phyloP scores from a whole-genome alignment of 2,797 vertebrate species.

The Xiphophorus birchmanni region DNA sequence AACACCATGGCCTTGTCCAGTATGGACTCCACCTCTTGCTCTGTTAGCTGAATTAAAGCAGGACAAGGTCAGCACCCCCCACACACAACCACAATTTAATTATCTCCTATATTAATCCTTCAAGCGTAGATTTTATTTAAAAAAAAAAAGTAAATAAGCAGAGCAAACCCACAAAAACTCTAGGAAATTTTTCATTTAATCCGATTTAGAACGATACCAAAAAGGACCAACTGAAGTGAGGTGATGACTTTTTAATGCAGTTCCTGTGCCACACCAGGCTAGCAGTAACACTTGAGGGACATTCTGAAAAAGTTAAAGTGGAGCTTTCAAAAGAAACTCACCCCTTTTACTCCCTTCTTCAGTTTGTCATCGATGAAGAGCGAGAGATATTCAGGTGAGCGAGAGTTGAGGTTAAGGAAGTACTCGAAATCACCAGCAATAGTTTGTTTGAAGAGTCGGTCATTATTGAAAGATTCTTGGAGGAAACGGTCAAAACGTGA shows the following conservation, averaged over 20 bases:
- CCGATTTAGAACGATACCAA: background rate
- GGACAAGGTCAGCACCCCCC: background rate
- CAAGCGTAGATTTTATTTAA: background rate
- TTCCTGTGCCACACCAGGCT: background rate
- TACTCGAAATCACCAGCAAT: slow-evolving; percentile 99
- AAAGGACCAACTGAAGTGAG: background rate
- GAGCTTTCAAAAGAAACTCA: slow-evolving; percentile 76
- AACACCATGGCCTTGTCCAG: slow-evolving; percentile 99
- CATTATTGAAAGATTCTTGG: slow-evolving; percentile 96
- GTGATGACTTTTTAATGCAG: slow-evolving; percentile 8
- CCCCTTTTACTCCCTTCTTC: slow-evolving; percentile 99
- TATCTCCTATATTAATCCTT: background rate
- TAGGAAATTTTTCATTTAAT: background rate
- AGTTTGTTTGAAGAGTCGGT: slow-evolving; percentile 98
- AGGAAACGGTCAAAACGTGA: slow-evolving; percentile 97
- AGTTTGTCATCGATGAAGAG: slow-evolving; percentile 99
- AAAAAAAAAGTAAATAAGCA: background rate
- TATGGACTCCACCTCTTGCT: slow-evolving; percentile 98
- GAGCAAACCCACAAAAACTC: background rate
- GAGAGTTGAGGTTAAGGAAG: slow-evolving; percentile 98
- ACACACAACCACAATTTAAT: background rate
- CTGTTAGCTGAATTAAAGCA: slow-evolving; percentile 69
- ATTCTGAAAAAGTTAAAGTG: slow-evolving; percentile 3
- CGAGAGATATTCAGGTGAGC: slow-evolving; percentile 98
- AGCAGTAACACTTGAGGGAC: background rate